Evolutionary conservation across 2,888 invertebrate genomes (phyloP).

Genomic region (Pachymerium ferrugineum): DNA sequence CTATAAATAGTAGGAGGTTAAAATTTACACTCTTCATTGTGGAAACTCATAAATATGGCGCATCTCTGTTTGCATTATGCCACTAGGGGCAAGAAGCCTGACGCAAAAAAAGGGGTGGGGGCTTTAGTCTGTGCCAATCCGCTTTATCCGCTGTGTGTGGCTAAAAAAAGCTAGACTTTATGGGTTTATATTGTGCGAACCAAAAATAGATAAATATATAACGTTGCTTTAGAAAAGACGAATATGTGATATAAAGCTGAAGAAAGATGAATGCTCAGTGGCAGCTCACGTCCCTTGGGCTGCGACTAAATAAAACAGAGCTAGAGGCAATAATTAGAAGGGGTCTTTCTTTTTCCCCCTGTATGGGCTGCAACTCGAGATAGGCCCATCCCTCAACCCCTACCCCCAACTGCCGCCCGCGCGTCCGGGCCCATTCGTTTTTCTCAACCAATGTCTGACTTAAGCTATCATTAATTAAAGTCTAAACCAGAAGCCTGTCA

Average conservation of each 20-base stretch:
- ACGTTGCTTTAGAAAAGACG: neutral
- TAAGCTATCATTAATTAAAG: constrained; percentile 24
- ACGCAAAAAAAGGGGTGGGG: neutral
- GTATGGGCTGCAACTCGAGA: constrained; percentile 8
- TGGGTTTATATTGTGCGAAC: neutral
- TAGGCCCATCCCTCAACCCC: constrained; percentile 25
- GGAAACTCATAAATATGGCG: constrained; percentile 5
- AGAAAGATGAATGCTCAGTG: constrained; percentile 9
- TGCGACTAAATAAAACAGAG: constrained; percentile 22
- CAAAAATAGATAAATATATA: neutral
- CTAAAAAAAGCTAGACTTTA: neutral
- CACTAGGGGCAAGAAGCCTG: neutral
- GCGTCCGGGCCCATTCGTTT: constrained; percentile 25
- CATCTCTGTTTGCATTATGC: constrained; percentile 24
- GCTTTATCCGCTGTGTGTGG: neutral
- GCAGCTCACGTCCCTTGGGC: neutral
- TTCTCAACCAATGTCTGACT: constrained; percentile 25
- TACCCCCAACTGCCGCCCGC: constrained; percentile 15
- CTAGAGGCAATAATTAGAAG: constrained; percentile 17
- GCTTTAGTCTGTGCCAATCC: constrained; percentile 9
- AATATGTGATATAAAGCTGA: neutral
- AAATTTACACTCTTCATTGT: constrained; percentile 22
- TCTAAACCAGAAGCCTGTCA: constrained; percentile 19
- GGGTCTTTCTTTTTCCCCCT: neutral
- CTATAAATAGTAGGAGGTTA: constrained; percentile 14